Evolutionary conservation across 2,888 invertebrate species (phyloP), one percentile per base, ranked within the genome.

Genomic region (Melinaea marsaeus): DNA sequence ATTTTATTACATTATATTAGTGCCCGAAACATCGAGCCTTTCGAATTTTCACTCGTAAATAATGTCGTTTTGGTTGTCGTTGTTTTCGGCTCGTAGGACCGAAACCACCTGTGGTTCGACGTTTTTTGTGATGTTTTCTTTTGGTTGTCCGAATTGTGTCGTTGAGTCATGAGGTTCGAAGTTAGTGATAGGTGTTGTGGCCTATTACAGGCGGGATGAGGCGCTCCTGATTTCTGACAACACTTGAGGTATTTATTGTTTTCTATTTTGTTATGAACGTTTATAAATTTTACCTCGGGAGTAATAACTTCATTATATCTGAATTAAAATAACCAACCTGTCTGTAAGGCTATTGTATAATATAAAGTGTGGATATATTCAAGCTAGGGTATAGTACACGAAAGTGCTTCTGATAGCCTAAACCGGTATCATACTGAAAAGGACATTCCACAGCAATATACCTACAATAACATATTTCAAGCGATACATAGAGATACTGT

Each of bases 1-100:
- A 61, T 62, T 62, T 71, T 78, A 72, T 72, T 74, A 69, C 75
- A 76, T 77, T 77, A 74, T 77, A 72, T 73, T 32, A 70, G 78
- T 75, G 76, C 74, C 75, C 73, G 70, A 72, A 68, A 64, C 55
- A 57, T 37, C 57, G 33, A 65, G 62, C 62, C 60, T 62, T 63
- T 63, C 55, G n/a, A 56, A 60, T 58, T 60, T 60, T 64, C 47
- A 57, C 61, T 57, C 57, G 62, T 58, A 55, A 61, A 57, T 47
- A 54, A 13, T 48, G 58, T 57, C 32, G 55, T 34, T 5, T 55
- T 51, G 54, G 55, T 45, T 60, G 57, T 62, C 46, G 34, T 33
- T 58, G 51, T 51, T 61, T 61, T 56, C 61, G 57, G 47, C 60
- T 58, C 63, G 62, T 59, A 57, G 63, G 61, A 57, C 55, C 58